Conservation (phyloP, 2,113 vertebrate species). For the Castor canadensis region DNA sequence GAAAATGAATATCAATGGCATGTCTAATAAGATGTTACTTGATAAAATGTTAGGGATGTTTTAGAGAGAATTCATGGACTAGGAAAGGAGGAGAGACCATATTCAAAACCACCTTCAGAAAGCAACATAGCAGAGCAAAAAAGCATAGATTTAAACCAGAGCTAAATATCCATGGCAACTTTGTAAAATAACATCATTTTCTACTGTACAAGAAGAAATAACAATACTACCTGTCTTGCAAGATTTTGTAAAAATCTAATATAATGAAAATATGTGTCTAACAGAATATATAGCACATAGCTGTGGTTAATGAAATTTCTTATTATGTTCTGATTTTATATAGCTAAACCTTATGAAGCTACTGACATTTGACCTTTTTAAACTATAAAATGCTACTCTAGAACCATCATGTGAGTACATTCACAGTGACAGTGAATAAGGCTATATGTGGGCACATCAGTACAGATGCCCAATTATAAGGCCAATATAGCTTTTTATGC, state of each 20-base stretch:
- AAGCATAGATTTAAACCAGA: background rate
- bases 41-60: background rate
- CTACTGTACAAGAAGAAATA: background rate
- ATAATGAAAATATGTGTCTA: background rate
- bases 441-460: too few relatives aligned
- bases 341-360: slow-evolving; percentile 27
- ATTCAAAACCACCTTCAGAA: background rate
- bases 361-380: slow-evolving; percentile 13
- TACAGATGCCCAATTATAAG: too few relatives aligned
- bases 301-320: slow-evolving; percentile 29
- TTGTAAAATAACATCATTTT: background rate
- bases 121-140: background rate
- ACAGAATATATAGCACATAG: background rate
- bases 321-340: slow-evolving; percentile 29
- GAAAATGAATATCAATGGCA: background rate
- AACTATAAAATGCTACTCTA: too few relatives aligned
- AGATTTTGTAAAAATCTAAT: slow-evolving; percentile 19
- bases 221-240: background rate
- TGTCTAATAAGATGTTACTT: background rate
- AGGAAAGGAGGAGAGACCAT: background rate
- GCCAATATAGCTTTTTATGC: too few relatives aligned
- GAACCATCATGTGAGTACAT: too few relatives aligned
- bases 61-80: background rate
- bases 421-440: too few relatives aligned
- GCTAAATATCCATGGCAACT: background rate